Evolutionary conservation across 2,113 vertebrate species (phyloP), one percentile per base, ranked within the genome.

Genomic region (Dicaeum eximium): DNA sequence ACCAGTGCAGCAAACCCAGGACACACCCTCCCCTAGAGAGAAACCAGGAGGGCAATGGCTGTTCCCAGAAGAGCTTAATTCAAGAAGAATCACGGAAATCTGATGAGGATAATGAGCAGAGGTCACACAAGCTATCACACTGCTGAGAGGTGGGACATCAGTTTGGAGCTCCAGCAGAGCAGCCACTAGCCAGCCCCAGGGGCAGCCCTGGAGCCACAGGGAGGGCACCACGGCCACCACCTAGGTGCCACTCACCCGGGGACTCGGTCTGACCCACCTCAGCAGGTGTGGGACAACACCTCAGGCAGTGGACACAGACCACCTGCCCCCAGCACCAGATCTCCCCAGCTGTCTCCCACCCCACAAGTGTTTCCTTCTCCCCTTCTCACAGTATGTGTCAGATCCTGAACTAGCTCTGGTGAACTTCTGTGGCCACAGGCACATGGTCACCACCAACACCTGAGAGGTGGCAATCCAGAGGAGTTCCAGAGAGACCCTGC

Each of bases 171-270:
- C 11, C 31, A 35, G 35, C 1, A 1, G 45, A 40, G 16, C 4
- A 1, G n/a, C 53, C 1, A 4, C 37, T 20, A 14, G 6, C 8
- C 45, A 40, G 47, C 6, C 35, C 42, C 25, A 11, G 2, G 21
- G 31, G 38, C 15, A 54, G 9, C 53, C 45, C 40, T 4, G 31
- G 44, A 13, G n/a, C 37, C 42, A 25, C 4, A 4, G n/a, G 18
- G 11, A 42, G 13, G 60, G 30, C 69, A 40, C 33, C 37, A 20
- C 21, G 9, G 9, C 48, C 74, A 22, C 30, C 21, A 2, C 0
- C 7, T 27, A 8, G 24, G 56, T 5, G 54, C 21, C 45, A 42
- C 1, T 0, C 3, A 37, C 12, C 40, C 0, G 0, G 7, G 42
- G 17, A 14, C 25, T 20, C 2, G 4, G 6, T 3, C 8, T 42